Conservation (phyloP, 2,113 vertebrate species). For the Cairina moschata region DNA sequence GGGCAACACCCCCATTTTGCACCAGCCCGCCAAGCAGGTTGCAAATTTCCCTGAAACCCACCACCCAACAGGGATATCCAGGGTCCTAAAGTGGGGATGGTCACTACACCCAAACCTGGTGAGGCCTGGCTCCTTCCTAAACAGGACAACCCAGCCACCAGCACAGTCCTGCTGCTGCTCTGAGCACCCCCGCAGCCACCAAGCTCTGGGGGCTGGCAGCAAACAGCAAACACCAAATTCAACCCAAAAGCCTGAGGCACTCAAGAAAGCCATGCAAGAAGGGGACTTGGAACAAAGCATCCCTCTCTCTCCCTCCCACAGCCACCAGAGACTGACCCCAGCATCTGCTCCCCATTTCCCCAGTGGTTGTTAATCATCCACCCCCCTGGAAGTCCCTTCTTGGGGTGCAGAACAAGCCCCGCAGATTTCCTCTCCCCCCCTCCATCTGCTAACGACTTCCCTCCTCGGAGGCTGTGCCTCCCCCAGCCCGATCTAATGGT, state of each 20-base stretch:
- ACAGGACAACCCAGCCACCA: not conserved
- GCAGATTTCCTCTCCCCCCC: not conserved
- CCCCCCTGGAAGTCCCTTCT: not conserved
- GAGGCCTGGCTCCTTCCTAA: not conserved
- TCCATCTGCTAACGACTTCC: constrained; percentile 41
- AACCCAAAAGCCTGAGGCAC: not conserved
- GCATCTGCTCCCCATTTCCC: not conserved
- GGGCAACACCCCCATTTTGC: not conserved
- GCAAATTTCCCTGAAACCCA: not conserved
- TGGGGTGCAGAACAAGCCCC: not conserved
- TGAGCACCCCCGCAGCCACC: not conserved
- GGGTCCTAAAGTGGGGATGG: not conserved
- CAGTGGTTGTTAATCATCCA: not conserved
- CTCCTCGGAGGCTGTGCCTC: not conserved
- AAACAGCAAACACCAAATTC: not conserved
- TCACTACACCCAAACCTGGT: not conserved
- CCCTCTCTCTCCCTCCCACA: not conserved
- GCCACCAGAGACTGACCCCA: not conserved
- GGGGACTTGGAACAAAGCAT: not conserved
- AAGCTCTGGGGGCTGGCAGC: not conserved
- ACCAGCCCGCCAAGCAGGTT: not conserved
- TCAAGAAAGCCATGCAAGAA: not conserved
- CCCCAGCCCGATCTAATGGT: not conserved
- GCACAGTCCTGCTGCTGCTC: fast-evolving
- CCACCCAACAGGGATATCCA: fast-evolving